A percentile compares a stretch with the other conserved stretches of the same genome.
phyloP scores from a whole-genome alignment of 2,113 vertebrate genomes.

The Murina feae region DNA sequence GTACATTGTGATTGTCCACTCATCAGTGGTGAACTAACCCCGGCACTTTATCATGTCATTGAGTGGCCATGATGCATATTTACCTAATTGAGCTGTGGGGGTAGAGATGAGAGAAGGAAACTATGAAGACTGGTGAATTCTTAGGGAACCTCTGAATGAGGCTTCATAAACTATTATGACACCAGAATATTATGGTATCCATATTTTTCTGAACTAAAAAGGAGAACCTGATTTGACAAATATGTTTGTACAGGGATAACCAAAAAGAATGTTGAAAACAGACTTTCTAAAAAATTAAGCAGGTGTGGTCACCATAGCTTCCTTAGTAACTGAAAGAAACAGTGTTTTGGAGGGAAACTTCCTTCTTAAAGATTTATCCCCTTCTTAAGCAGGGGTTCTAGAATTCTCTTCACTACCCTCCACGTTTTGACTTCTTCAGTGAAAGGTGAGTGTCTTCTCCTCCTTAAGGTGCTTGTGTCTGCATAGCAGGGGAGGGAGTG shows the following conservation, averaged over 20 bases:
- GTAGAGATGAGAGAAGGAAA: not conserved
- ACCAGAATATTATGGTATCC: not conserved
- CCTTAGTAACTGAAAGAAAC: not conserved
- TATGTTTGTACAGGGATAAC: not conserved
- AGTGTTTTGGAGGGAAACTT: not conserved
- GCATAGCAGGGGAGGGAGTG: not conserved
- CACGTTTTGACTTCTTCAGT: not conserved
- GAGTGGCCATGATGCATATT: not conserved
- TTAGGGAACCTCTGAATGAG: not conserved
- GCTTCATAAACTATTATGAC: not conserved
- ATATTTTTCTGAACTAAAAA: conserved; percentile 27
- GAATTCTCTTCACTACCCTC: not conserved
- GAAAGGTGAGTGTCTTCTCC: not conserved
- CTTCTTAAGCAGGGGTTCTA: not conserved
- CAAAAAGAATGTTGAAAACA: not conserved
- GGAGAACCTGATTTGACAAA: not conserved
- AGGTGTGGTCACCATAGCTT: not conserved
- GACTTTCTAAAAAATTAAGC: not conserved
- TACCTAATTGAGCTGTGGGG: not conserved
- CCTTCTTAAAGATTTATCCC: not conserved
- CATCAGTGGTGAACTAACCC: not conserved
- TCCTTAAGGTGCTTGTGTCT: not conserved
- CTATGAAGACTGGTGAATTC: not conserved
- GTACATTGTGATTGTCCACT: not conserved
- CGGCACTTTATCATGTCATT: not conserved